Evolutionary conservation across 2,797 vertebrate species (phyloP).

Genomic region (Sebastes minor): DNA sequence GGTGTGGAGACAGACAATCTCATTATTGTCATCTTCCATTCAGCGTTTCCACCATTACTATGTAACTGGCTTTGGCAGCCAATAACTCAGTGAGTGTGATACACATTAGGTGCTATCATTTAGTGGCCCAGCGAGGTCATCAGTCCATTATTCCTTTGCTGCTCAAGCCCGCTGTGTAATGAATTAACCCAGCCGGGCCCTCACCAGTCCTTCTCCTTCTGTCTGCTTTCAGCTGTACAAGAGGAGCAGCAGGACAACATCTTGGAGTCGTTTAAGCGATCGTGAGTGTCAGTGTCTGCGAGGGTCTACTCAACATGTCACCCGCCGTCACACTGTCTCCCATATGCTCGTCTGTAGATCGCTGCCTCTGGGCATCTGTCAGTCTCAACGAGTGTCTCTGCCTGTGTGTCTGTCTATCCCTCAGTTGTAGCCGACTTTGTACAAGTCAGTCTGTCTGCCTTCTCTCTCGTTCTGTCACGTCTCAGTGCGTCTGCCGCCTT

Average conservation of each 20-base stretch:
- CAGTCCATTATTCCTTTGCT: conserved; percentile 59
- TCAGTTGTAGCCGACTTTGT: conserved; percentile 39
- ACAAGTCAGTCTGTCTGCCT: conserved; percentile 39
- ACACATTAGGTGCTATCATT: conserved; percentile 68
- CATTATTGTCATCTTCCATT: conserved; percentile 74
- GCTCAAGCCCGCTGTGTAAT: conserved; percentile 42
- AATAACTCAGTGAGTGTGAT: conserved; percentile 65
- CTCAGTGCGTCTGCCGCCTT: conserved; percentile 36
- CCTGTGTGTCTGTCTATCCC: conserved; percentile 45
- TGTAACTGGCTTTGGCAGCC: conserved; percentile 73
- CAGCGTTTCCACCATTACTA: conserved; percentile 23
- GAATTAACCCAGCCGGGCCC: conserved; percentile 53
- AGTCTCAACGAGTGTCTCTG: conserved; percentile 49
- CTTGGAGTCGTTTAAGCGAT: conserved; percentile 86
- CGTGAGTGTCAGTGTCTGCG: conserved; percentile 77
- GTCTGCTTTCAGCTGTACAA: conserved; percentile 75
- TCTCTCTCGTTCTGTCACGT: conserved; percentile 44
- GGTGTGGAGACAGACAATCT: conserved; percentile 57
- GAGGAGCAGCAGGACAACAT: conserved; percentile 82
- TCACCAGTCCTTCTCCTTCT: conserved; percentile 42
- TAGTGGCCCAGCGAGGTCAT: conserved; percentile 62
- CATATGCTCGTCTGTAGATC: conserved; percentile 58
- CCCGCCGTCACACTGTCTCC: conserved; percentile 55
- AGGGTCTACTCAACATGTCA: conserved; percentile 58
- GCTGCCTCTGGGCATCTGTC: conserved; percentile 64